Evolutionary conservation across 2,888 invertebrate species (phyloP).

Genomic region (Chrysotoxum bicinctum): DNA sequence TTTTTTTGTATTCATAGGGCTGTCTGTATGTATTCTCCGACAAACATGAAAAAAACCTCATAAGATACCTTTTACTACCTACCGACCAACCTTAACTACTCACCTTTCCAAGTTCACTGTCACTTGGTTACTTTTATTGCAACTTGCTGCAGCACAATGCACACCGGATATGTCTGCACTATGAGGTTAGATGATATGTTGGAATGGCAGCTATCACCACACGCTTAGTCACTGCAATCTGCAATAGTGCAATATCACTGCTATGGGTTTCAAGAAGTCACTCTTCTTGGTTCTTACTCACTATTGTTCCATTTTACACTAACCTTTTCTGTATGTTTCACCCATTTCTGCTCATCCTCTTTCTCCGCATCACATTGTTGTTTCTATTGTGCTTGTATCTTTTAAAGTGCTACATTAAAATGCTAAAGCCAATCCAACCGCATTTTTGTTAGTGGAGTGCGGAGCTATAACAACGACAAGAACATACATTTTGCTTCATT

Average conservation of each 20-base stretch:
- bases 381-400: slow-evolving; percentile 24
- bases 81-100: neutral
- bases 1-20: too few relatives aligned
- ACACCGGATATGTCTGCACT: slow-evolving; percentile 29
- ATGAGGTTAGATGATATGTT: slow-evolving; percentile 10
- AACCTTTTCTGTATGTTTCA: neutral
- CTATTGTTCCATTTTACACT: neutral
- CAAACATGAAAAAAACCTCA: neutral
- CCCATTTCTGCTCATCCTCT: neutral
- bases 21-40: too few relatives aligned
- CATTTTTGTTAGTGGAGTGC: slow-evolving; percentile 37
- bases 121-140: slow-evolving; percentile 3
- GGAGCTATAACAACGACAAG: neutral
- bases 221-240: slow-evolving; percentile 21
- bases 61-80: neutral
- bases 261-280: neutral
- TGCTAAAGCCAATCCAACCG: slow-evolving; percentile 45
- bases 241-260: neutral
- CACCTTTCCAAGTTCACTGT: slow-evolving; percentile 14
- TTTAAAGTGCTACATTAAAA: slow-evolving; percentile 54
- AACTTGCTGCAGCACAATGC: neutral
- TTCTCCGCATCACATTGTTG: neutral
- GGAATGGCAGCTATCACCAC: neutral
- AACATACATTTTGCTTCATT: slow-evolving; percentile 52
- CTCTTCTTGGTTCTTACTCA: neutral